Evolutionary conservation across 2,888 invertebrate species (phyloP).

Genomic region (Harpalus rubripes): DNA sequence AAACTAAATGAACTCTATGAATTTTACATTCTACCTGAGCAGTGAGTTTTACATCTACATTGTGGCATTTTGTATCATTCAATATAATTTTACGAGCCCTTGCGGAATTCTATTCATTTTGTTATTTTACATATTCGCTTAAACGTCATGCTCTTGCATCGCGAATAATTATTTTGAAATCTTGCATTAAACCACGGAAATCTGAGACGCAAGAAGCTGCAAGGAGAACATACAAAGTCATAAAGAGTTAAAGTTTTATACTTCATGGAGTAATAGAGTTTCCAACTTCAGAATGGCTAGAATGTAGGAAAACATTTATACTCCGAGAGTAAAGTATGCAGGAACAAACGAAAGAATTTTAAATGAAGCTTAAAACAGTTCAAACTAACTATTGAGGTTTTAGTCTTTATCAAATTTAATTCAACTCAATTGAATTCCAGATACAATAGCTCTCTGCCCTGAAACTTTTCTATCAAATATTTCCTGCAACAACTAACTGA

Average conservation of each 20-base stretch:
- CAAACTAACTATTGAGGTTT: slow-evolving; percentile 33
- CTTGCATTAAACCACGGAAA: neutral
- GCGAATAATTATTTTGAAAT: slow-evolving; percentile 13
- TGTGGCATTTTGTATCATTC: neutral
- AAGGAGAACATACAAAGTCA: slow-evolving; percentile 27
- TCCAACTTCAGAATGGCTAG: slow-evolving; percentile 45
- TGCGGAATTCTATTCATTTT: neutral
- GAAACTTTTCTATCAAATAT: slow-evolving; percentile 19
- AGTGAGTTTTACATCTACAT: neutral
- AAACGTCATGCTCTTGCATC: neutral
- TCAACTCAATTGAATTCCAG: slow-evolving; percentile 31
- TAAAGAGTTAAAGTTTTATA: slow-evolving; percentile 49
- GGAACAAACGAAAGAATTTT: slow-evolving; percentile 27
- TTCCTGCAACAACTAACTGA: neutral
- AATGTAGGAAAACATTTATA: slow-evolving; percentile 31
- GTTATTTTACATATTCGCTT: neutral
- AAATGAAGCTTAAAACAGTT: slow-evolving; percentile 23
- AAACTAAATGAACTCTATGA: neutral
- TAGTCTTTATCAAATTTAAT: slow-evolving; percentile 37
- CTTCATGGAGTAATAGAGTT: slow-evolving; percentile 49
- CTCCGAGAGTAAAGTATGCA: slow-evolving; percentile 35
- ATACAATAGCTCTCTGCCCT: slow-evolving; percentile 5
- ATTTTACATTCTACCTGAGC: neutral
- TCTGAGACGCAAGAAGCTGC: neutral
- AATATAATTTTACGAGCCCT: neutral